Conservation (phyloP, 2,797 vertebrate genomes). For the Onychomys arenicola region DNA sequence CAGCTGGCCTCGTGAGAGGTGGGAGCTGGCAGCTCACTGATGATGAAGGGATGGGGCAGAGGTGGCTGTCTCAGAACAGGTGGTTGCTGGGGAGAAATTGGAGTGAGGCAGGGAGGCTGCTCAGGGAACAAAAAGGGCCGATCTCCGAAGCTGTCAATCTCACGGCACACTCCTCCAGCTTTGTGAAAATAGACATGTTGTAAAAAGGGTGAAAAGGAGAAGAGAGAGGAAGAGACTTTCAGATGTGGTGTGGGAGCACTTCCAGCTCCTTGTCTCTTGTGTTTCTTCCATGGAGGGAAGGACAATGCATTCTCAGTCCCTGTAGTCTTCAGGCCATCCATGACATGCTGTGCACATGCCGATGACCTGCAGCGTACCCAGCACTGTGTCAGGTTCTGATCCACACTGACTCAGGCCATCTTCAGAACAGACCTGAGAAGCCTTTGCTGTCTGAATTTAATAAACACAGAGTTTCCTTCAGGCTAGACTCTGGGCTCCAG, state of each 20-base stretch:
- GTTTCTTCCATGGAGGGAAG: background rate
- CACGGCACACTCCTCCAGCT: fast-evolving
- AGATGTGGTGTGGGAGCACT: background rate
- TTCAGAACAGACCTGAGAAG: background rate
- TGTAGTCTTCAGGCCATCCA: background rate
- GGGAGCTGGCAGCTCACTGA: background rate
- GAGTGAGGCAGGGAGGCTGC: background rate
- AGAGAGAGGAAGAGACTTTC: background rate
- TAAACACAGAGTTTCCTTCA: background rate
- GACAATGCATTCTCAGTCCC: background rate
- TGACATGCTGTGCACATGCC: fast-evolving
- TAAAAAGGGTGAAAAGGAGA: background rate
- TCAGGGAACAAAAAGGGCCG: background rate
- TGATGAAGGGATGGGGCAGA: background rate
- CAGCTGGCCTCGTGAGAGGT: constrained; percentile 28
- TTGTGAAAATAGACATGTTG: constrained; percentile 49
- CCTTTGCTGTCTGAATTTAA: background rate
- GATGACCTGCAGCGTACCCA: background rate
- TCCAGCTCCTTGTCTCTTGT: background rate
- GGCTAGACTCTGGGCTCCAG: background rate
- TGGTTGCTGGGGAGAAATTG: background rate
- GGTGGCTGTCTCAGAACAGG: background rate
- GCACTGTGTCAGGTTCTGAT: background rate
- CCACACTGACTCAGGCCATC: fast-evolving
- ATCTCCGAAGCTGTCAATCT: constrained; percentile 1